Evolutionary conservation across 2,888 invertebrate genomes (phyloP), one percentile per base, ranked within the genome.

Genomic region (Melinopterus prodromus): DNA sequence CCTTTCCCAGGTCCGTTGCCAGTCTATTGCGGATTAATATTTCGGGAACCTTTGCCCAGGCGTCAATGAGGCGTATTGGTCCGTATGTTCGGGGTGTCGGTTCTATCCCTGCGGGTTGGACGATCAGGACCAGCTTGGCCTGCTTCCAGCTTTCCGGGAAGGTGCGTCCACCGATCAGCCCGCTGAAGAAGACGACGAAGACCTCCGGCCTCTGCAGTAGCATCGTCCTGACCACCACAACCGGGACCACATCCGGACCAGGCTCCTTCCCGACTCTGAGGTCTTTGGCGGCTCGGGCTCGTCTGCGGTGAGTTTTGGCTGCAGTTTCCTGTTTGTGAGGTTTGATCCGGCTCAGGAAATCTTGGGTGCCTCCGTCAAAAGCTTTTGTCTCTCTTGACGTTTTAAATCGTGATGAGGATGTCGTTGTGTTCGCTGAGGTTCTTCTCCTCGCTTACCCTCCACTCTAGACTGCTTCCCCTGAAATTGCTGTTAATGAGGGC

Each of bases 11-110:
- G 15, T 82, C 81, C 69, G 76, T 74, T 14, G 80, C 77, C 36
- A 86, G 78, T 78, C 85, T 81, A 5, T 78, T 79, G 79, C 77
- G 78, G 9, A 87, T 80, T 37, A 86, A n/a, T 26, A 81, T 81
- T 80, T 86, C 86, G 7, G 81, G 81, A 0, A 85, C 76, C 80
- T 86, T 86, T 6, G 84, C 84, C 16, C 82, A 26, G 7, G 82
- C 80, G 78, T 83, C 79, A 5, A 86, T 79, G 16, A 86, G 78
- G 77, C 86, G 85, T 35, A 86, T 81, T 16, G 84, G 84, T 70
- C 85, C 81, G 78, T 80, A 76, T 12, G 14, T 14, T 78, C 78
- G 35, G 80, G 78, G 12, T 82, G 82, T n/a, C n/a, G n/a, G n/a
- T n/a, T n/a, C n/a, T n/a, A n/a, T 71, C 80, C 82, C 1, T 76